Base-by-base conservation (phyloP, 2,888 invertebrate genomes). In the Kuschelorhynchus macadamiae region DNA sequence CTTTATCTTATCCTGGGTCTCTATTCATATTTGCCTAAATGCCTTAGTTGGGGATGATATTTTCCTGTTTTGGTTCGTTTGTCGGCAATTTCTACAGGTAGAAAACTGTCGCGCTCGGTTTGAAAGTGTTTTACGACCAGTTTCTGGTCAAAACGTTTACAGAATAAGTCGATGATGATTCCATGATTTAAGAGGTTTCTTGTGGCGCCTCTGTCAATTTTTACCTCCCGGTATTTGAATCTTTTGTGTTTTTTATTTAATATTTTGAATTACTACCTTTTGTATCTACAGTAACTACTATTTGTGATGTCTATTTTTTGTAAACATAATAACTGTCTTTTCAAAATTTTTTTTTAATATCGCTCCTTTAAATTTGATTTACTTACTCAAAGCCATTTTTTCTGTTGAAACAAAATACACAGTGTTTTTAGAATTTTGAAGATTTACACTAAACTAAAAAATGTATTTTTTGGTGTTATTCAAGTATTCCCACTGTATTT, bases 121-220 rank as follows among this genome's bases (percentile, higher is more conserved):
- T 44, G 5, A 32, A 52, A 41, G 17, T 62, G 62, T 46, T 62
- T 62, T 62, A 62, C 53, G 53, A 52, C 53, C 61, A 32, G 12
- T 61, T 50, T 52, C 61, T 32, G 53, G 62, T 62, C 62, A 62
- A 62, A 62, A 62, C 62, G 62, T 62, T 62, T 62, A 62, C 18
- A 52, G 21, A 62, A 53, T 53, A 62, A 62, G 53, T 62, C 62
- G 62, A 62, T 53, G 21, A 62, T 53, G 50, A 44, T 62, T 62
- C 53, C 42, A 36, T 62, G 62, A 62, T 52, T 62, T 62, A 52
- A 18, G 42, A 62, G 44, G 14, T 46, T 62, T 33, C 52, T 53
- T 18, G 44, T 62, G 62, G 62, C 62, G 62, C 62, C 62, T 62
- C 33, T 44, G 56, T 57, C 56, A 57, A 14, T 44, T 46, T 46